These are phyloP conservation scores for Eurois occulta DNA, from an alignment of 2,888 invertebrate species.

Conservation along the genomic window DNA sequence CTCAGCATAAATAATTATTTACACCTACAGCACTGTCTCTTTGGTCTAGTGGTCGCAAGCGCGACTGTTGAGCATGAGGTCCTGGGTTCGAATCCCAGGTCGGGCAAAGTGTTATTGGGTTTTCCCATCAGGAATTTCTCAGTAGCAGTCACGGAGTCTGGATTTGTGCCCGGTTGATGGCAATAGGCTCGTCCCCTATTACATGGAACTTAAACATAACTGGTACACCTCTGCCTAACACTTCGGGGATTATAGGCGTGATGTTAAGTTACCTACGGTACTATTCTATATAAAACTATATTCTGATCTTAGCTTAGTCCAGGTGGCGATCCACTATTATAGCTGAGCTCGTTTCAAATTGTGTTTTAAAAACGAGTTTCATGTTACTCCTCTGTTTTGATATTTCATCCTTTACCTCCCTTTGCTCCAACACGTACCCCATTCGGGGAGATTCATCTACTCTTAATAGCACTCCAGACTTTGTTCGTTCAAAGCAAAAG, in stretches of 20 bases:
- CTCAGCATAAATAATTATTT: not conserved
- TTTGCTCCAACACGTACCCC: not conserved
- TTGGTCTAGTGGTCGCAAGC: too few relatives aligned
- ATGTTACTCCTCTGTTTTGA: not conserved
- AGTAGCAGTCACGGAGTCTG: too few relatives aligned
- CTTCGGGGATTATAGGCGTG: too few relatives aligned
- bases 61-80: too few relatives aligned
- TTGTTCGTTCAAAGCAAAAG: slow-evolving; percentile 23
- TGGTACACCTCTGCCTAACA: too few relatives aligned
- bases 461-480: not conserved
- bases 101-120: too few relatives aligned
- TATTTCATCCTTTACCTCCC: not conserved
- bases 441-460: not conserved
- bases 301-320: not conserved
- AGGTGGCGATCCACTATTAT: not conserved
- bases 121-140: too few relatives aligned
- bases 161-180: too few relatives aligned
- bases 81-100: too few relatives aligned
- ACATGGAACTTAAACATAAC: too few relatives aligned
- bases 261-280: too few relatives aligned
- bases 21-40: not conserved
- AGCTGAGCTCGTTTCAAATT: not conserved
- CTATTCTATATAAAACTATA: not conserved
- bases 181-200: too few relatives aligned
- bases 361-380: not conserved